Conservation (phyloP, 2,797 vertebrate species). For the Platyrinchus mystaceus region DNA sequence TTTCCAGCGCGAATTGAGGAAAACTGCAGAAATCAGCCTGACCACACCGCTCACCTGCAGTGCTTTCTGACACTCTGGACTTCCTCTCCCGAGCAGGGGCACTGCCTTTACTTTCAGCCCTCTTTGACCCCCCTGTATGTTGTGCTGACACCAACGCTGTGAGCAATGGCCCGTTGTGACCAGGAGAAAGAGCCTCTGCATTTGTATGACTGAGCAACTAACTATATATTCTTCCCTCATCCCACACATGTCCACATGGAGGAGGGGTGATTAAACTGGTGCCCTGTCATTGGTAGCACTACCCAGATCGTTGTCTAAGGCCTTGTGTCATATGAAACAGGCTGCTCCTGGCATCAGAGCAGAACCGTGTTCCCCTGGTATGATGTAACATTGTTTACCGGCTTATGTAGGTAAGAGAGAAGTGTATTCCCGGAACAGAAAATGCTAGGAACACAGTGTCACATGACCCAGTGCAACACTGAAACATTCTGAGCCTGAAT, state of each 20-base stretch:
- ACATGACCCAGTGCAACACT: background rate
- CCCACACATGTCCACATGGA: background rate
- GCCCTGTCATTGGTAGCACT: background rate
- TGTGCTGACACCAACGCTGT: background rate
- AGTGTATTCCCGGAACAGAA: background rate
- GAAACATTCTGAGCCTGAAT: background rate
- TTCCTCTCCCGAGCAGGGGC: background rate
- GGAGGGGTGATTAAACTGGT: background rate
- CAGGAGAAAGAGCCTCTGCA: background rate
- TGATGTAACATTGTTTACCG: background rate
- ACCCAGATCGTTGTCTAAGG: background rate
- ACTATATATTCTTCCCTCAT: background rate
- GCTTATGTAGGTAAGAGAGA: background rate
- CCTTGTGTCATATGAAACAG: background rate
- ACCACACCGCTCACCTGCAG: background rate
- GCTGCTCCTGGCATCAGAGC: background rate
- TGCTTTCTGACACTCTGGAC: background rate
- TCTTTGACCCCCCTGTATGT: background rate
- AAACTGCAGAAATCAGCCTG: background rate
- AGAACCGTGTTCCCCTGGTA: fast-evolving
- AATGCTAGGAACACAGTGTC: background rate
- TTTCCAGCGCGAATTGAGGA: background rate
- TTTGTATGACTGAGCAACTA: background rate
- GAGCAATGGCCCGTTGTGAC: background rate
- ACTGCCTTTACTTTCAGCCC: background rate